Conservation (phyloP, 2,888 invertebrate genomes). For the Idaea dimidiata region DNA sequence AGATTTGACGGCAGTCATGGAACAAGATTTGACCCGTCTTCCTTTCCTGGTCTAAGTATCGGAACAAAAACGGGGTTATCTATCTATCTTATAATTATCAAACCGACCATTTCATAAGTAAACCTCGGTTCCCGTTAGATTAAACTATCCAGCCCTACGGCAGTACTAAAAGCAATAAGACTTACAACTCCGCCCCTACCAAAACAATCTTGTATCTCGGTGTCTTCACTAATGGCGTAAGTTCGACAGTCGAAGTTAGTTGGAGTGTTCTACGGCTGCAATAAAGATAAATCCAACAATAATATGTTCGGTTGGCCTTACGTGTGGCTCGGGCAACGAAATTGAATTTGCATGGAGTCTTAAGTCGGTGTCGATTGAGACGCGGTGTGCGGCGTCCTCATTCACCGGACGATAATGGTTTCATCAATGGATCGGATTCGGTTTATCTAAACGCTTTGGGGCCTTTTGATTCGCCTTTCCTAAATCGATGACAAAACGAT, state of each 20-base stretch:
- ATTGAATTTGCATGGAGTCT: conserved; percentile 81
- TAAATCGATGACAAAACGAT: conserved; percentile 1
- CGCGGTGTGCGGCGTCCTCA: conserved; percentile 57
- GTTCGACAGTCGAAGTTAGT: conserved; percentile 80
- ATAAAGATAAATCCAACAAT: conserved; percentile 81
- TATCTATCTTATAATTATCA: background rate
- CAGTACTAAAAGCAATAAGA: conserved; percentile 78
- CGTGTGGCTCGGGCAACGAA: conserved; percentile 71
- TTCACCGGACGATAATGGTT: conserved; percentile 66
- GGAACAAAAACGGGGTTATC: background rate
- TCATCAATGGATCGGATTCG: conserved; percentile 58
- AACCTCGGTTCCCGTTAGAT: conserved; percentile 65
- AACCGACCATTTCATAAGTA: conserved; percentile 33
- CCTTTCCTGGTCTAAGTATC: no score
- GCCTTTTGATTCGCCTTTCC: conserved; percentile 1
- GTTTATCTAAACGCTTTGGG: conserved; percentile 33
- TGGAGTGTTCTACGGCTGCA: conserved; percentile 78
- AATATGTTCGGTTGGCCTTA: conserved; percentile 79
- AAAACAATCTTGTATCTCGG: conserved; percentile 80
- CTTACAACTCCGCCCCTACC: conserved; percentile 78
- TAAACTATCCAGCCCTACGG: conserved; percentile 72
- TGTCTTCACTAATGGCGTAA: conserved; percentile 80
- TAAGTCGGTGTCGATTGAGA: conserved; percentile 74
- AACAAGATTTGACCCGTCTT: no score
- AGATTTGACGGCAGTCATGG: no score